phyloP scores from a whole-genome alignment of 2,797 vertebrate genomes.

The Anguilla anguilla region DNA sequence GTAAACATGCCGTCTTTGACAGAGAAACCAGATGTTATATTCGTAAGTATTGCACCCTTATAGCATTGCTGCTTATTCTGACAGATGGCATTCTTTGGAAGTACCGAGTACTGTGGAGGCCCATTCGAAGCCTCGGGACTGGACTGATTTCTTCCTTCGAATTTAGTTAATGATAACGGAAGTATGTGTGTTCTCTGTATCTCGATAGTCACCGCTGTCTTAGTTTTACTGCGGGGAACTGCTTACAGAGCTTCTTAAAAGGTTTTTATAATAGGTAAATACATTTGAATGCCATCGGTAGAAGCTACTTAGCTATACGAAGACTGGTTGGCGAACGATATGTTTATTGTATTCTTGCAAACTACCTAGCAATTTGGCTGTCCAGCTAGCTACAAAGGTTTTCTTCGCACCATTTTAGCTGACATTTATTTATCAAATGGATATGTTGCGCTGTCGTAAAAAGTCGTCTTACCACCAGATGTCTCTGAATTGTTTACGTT shows the following conservation, averaged over 20 bases:
- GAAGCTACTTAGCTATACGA: not conserved
- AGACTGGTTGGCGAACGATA: not conserved
- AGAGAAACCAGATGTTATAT: conserved; percentile 68
- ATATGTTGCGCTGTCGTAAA: too few relatives aligned
- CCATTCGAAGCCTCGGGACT: conserved; percentile 28
- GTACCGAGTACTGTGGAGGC: conserved; percentile 21
- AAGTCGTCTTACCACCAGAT: too few relatives aligned
- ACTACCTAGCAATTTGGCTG: not conserved
- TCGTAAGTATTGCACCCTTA: conserved; percentile 65
- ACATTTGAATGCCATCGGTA: not conserved
- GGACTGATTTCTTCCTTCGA: not conserved
- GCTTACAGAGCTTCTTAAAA: not conserved
- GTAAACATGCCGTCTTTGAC: conserved; percentile 47
- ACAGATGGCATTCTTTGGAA: not conserved
- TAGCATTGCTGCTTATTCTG: not conserved
- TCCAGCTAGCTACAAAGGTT: not conserved
- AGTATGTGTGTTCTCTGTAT: not conserved
- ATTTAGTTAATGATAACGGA: not conserved
- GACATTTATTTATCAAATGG: not conserved
- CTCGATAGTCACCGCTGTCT: not conserved
- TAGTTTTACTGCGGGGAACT: not conserved
- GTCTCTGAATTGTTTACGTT: too few relatives aligned
- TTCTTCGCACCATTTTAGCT: not conserved
- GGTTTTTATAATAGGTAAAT: not conserved
- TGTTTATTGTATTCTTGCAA: not conserved